These are phyloP conservation scores for Callorhinus ursinus DNA, from an alignment of 2,113 vertebrate genomes.

Conservation along the genomic window DNA sequence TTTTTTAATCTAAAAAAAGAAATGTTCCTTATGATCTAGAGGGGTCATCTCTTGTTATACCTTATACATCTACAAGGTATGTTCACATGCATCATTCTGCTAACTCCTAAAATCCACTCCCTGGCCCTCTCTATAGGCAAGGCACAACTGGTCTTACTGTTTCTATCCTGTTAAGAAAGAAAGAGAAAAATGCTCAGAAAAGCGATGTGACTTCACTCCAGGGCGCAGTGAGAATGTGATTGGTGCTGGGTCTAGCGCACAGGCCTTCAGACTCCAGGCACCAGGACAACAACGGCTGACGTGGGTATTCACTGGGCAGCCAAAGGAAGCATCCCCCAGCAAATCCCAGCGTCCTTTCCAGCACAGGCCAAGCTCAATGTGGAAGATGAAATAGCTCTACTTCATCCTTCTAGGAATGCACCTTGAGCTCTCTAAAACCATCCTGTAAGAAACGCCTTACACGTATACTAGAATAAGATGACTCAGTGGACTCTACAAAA, in stretches of 20 bases:
- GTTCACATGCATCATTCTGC: no score
- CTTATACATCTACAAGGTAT: not conserved
- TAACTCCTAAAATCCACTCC: not conserved
- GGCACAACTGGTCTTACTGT: not conserved
- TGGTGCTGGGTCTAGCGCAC: not conserved
- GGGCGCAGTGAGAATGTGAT: not conserved
- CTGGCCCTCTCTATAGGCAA: accelerated
- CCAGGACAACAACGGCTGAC: no score
- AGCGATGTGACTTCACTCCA: not conserved
- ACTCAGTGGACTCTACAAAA: not conserved
- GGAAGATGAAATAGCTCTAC: not conserved
- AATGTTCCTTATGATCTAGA: not conserved
- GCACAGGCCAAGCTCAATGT: not conserved
- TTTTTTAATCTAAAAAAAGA: not conserved
- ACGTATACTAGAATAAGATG: not conserved
- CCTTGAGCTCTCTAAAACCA: not conserved
- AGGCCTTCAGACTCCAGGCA: not conserved
- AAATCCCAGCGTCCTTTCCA: not conserved
- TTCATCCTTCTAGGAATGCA: not conserved
- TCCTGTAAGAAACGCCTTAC: not conserved
- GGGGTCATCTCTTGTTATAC: not conserved
- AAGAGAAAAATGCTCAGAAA: not conserved
- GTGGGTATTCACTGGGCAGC: accelerated
- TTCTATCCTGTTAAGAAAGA: no score
- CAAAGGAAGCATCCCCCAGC: not conserved